Evolutionary conservation across 2,888 invertebrate species (phyloP).

Genomic region (Drosophila recens): DNA sequence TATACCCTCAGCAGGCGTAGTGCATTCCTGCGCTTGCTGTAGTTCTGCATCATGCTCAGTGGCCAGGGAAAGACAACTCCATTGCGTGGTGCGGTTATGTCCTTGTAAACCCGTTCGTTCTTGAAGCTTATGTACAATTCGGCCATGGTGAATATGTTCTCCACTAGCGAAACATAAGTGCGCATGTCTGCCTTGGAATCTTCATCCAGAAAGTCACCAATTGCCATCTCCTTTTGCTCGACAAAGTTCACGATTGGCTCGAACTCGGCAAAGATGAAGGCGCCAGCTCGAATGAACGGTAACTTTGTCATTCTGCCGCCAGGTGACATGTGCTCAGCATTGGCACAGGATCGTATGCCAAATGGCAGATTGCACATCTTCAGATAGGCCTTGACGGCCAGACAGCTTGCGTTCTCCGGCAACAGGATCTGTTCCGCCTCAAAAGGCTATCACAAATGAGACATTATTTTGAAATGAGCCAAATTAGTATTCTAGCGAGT

Average conservation of each 20-base stretch:
- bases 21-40: slow-evolving; percentile 90
- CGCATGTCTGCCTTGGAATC: slow-evolving; percentile 95
- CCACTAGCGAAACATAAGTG: slow-evolving; percentile 96
- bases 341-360: slow-evolving; percentile 92
- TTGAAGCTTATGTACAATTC: slow-evolving; percentile 95
- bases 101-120: slow-evolving; percentile 91
- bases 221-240: slow-evolving; percentile 92
- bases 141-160: slow-evolving; percentile 95
- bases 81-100: slow-evolving; percentile 93
- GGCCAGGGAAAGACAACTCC: slow-evolving; percentile 98
- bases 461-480: not conserved
- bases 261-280: slow-evolving; percentile 94
- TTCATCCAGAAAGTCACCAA: slow-evolving; percentile 90
- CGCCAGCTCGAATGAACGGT: slow-evolving; percentile 96
- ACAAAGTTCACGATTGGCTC: slow-evolving; percentile 96
- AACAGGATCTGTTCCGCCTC: slow-evolving; percentile 97
- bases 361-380: slow-evolving; percentile 96
- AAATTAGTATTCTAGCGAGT: not conserved
- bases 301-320: slow-evolving; percentile 90
- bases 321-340: slow-evolving; percentile 99
- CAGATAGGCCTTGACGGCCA: slow-evolving; percentile 96
- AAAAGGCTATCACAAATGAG: slow-evolving; percentile 87
- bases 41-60: slow-evolving; percentile 92
- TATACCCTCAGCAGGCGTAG: slow-evolving; percentile 90
- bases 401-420: slow-evolving; percentile 96